Percentiles rank a stretch among this genome's conserved stretches.
Evolutionary conservation across 2,797 vertebrate species (phyloP).

Genomic region (Gorsachius magnificus): DNA sequence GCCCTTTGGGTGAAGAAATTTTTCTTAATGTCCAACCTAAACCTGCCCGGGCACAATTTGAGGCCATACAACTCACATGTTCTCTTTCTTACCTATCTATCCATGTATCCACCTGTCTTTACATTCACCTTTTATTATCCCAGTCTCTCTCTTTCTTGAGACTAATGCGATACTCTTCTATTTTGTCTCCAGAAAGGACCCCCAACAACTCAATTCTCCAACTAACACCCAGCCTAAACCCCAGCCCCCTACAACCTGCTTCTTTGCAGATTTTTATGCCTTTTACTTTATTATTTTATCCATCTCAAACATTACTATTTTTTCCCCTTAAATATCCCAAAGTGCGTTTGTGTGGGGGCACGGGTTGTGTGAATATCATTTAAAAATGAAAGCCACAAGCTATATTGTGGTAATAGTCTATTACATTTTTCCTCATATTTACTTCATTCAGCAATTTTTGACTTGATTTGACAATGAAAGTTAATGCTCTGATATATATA

Average conservation of each 20-base stretch:
- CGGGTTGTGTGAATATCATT: background rate
- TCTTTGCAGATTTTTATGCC: background rate
- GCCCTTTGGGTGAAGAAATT: too few relatives aligned
- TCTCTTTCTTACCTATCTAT: background rate
- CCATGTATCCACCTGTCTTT: background rate
- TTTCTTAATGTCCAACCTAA: too few relatives aligned
- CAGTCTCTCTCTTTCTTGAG: background rate
- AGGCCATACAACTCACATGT: background rate
- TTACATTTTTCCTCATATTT: background rate
- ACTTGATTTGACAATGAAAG: constrained; percentile 39
- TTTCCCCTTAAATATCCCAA: background rate
- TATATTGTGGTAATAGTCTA: background rate
- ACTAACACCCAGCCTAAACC: background rate
- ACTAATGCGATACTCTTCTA: background rate
- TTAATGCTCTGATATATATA: constrained; percentile 43
- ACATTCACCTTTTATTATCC: background rate
- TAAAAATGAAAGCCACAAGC: background rate
- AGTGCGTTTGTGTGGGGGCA: background rate
- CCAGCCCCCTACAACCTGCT: background rate
- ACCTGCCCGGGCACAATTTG: too few relatives aligned
- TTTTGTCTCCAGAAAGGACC: background rate
- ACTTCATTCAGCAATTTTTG: constrained; percentile 22
- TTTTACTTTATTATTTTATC: background rate
- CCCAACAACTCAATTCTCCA: background rate
- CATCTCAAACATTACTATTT: background rate